Evolutionary conservation across 1,140 invertebrate genomes (phyloP).

Genomic region (Drosophila lowei): DNA sequence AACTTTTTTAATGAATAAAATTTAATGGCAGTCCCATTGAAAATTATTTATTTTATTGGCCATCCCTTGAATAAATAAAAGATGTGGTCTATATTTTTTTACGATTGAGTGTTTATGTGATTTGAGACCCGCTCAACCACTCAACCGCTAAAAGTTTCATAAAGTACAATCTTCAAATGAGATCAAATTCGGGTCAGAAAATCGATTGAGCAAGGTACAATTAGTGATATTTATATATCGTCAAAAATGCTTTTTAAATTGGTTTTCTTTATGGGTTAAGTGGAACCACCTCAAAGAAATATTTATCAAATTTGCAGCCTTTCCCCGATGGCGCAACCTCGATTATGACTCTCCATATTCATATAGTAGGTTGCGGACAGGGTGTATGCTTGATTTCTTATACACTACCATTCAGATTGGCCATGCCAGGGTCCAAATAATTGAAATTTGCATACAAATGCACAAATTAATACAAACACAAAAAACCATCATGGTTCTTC

Average conservation of each 20-base stretch:
- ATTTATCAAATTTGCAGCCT: slow-evolving; percentile 39
- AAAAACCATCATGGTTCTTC: slow-evolving; percentile 38
- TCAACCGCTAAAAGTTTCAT: neutral
- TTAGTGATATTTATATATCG: slow-evolving; percentile 37
- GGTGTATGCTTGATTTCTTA: slow-evolving; percentile 16
- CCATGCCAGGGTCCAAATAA: slow-evolving; percentile 31
- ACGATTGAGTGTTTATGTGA: slow-evolving; percentile 2
- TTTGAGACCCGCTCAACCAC: slow-evolving; percentile 11
- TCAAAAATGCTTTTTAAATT: slow-evolving; percentile 53
- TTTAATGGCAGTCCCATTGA: too few species aligned
- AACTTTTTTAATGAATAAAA: too few species aligned
- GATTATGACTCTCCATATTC: slow-evolving; percentile 55
- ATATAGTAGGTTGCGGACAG: slow-evolving; percentile 7
- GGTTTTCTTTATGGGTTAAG: slow-evolving; percentile 36
- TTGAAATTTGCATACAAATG: slow-evolving; percentile 70
- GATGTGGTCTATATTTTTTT: neutral
- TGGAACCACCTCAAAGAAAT: slow-evolving; percentile 50
- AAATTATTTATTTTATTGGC: too few species aligned
- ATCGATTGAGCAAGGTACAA: slow-evolving; percentile 41
- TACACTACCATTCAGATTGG: slow-evolving; percentile 20
- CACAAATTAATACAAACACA: slow-evolving; percentile 72
- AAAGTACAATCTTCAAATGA: slow-evolving; percentile 3
- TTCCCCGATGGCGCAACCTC: slow-evolving; percentile 52
- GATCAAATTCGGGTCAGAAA: slow-evolving; percentile 47
- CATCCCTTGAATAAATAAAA: neutral